Evolutionary conservation across 2,888 invertebrate species (phyloP).

Genomic region (Ellobium chinense): DNA sequence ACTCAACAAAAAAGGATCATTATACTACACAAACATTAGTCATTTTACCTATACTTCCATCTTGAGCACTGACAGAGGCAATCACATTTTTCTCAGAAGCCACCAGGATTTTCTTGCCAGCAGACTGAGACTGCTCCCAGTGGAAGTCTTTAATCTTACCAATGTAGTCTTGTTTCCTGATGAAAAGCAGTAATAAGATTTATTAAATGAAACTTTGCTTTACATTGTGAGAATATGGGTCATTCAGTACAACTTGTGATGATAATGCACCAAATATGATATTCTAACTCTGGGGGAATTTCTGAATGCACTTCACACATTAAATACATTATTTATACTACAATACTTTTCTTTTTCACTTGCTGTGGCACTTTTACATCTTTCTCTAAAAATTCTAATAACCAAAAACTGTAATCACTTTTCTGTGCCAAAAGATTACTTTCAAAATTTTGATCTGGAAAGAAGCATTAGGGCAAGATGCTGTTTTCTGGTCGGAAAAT

Average conservation of each 20-base stretch:
- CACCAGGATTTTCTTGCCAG: conserved; percentile 70
- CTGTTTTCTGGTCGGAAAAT: too few species aligned
- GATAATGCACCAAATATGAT: background rate
- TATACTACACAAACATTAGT: too few species aligned
- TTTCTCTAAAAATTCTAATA: too few species aligned
- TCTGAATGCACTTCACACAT: too few species aligned
- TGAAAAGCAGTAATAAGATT: conserved; percentile 21
- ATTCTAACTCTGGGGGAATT: background rate
- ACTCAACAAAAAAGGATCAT: too few species aligned
- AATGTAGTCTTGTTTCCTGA: conserved; percentile 74
- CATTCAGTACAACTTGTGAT: background rate
- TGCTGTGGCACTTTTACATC: too few species aligned
- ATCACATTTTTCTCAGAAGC: conserved; percentile 74
- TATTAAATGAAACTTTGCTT: background rate
- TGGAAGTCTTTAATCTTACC: conserved; percentile 65
- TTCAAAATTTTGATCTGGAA: too few species aligned
- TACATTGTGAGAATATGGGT: background rate
- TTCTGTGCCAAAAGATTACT: too few species aligned
- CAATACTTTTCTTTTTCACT: too few species aligned
- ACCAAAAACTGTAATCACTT: too few species aligned
- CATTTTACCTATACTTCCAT: conserved; percentile 72
- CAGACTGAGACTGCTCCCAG: conserved; percentile 69
- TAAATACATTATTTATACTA: too few species aligned
- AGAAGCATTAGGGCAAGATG: too few species aligned
- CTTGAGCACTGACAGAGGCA: conserved; percentile 72